phyloP scores from a whole-genome alignment of 2,797 vertebrate species.

The Enteromius trimaculatus region DNA sequence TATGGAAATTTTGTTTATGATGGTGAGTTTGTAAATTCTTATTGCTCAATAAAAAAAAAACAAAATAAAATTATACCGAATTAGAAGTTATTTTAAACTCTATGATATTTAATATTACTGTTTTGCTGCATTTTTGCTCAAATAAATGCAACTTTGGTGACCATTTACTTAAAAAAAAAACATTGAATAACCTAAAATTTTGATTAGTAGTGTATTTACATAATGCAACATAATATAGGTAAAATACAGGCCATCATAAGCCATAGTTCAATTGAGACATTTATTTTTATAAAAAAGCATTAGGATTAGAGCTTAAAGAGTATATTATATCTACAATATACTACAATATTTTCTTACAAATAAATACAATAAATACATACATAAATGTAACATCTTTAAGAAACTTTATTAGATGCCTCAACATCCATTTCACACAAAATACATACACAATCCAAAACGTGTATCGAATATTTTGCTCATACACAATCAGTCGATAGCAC shows the following conservation, averaged over 20 bases:
- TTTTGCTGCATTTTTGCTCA: background rate
- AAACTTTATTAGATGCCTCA: conserved; percentile 70
- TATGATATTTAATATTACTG: background rate
- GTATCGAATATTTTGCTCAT: conserved; percentile 40
- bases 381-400: background rate
- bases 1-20: too few species aligned
- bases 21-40: too few species aligned
- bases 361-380: background rate
- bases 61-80: background rate
- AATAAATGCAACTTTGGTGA: background rate
- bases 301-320: background rate
- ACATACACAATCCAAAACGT: conserved; percentile 61
- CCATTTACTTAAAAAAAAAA: background rate
- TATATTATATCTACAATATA: background rate
- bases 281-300: too few species aligned
- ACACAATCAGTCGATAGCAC: conserved; percentile 69
- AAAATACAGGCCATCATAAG: background rate
- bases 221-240: background rate
- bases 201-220: background rate
- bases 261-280: too few species aligned
- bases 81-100: background rate
- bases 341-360: background rate
- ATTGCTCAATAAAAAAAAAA: too few species aligned
- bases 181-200: background rate
- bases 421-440: conserved; percentile 67